A percentile compares a stretch with the other conserved stretches of the same genome.
Conservation (phyloP, 1,140 invertebrate genomes). For the Neodiprion fabricii region DNA sequence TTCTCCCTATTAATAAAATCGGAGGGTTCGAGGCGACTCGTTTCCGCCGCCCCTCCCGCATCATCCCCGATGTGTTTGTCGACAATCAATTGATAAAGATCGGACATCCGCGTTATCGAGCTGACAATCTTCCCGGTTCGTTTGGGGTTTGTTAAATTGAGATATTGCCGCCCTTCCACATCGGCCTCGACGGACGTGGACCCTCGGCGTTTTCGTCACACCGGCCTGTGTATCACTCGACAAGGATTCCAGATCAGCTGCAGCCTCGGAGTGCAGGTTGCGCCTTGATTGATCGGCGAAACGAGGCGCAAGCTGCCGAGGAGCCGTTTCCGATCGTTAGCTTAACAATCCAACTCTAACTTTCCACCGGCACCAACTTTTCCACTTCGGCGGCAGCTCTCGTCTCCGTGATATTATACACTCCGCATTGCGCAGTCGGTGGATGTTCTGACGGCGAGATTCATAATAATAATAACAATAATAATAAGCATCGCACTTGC, state of each 20-base stretch:
- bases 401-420: not conserved
- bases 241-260: not conserved
- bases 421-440: not conserved
- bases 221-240: no score
- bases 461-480: no score
- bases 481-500: no score
- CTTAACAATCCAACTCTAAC: not conserved
- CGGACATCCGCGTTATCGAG: constrained; percentile 40
- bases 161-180: constrained; percentile 22
- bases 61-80: constrained; percentile 3
- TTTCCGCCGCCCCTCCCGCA: constrained; percentile 24
- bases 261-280: not conserved
- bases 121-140: constrained; percentile 26
- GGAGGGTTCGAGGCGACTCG: not conserved
- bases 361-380: not conserved
- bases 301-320: no score
- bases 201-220: no score
- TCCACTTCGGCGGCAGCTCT: not conserved
- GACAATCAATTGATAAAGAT: constrained; percentile 20
- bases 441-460: no score
- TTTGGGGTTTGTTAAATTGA: constrained; percentile 39
- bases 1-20: no score
- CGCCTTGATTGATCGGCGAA: no score
- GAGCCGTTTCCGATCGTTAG: not conserved
- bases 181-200: not conserved